Percentiles rank a stretch among this genome's conserved stretches.
Conservation (phyloP, 2,797 vertebrate genomes). For the Meda fulgida region DNA sequence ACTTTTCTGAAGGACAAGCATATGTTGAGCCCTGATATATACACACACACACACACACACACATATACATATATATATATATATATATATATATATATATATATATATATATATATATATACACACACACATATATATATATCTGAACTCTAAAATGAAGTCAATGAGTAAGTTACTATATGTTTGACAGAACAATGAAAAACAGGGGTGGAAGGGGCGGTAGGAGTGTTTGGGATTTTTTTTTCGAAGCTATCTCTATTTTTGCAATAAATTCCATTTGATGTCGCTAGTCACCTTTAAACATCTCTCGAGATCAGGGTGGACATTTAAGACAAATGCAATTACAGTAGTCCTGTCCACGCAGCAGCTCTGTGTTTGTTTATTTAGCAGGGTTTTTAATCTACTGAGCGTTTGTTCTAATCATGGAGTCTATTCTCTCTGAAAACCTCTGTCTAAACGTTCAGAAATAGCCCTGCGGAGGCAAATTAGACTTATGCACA, state of each 20-base stretch:
- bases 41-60: no score
- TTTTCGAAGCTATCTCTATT: not conserved
- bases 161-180: not conserved
- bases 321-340: constrained; percentile 14
- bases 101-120: no score
- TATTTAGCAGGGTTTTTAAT: constrained; percentile 25
- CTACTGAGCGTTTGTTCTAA: constrained; percentile 26
- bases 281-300: constrained; percentile 7
- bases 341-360: constrained; percentile 22
- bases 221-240: not conserved
- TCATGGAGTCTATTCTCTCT: constrained; percentile 26
- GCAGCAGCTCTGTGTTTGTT: not conserved
- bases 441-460: constrained; percentile 36
- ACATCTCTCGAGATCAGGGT: constrained; percentile 12
- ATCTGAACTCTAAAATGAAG: not conserved
- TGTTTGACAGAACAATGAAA: not conserved
- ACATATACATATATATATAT: no score
- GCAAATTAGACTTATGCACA: constrained; percentile 41
- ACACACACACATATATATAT: no score
- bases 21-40: no score
- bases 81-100: no score
- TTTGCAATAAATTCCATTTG: not conserved
- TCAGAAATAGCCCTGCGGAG: constrained; percentile 16
- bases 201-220: not conserved
- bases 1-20: no score